Evolutionary conservation across 2,113 vertebrate genomes (phyloP), one percentile per base, ranked within the genome.

Genomic region (Carlito syrichta): DNA sequence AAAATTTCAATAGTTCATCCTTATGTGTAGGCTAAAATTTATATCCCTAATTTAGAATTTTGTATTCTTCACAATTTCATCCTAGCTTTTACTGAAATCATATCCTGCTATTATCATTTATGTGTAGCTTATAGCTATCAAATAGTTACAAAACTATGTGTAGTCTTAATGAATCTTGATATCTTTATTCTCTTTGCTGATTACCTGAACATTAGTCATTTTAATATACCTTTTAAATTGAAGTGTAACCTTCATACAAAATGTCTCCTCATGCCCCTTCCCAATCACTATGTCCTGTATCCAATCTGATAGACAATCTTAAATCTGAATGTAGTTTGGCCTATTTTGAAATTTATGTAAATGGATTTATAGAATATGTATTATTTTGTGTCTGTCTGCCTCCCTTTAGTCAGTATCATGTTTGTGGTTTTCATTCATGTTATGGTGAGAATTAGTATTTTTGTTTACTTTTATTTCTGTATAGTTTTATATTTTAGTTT

Each of bases 171-270:
- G n/a, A n/a, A 94, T 94, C 43, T 74, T 92, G 78, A 73, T 74
- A 92, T 3, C 2, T 56, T 86, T 68, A 92, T 83, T 94, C 20
- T 60, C n/a, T 89, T 60, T 81, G 38, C 62, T 76, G 91, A 89
- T 14, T 82, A 86, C 20, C 27, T 56, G 23, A 92, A 58, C n/a
- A 76, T 30, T 48, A 74, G 50, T 84, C 85, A 66, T 60, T 87
- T 94, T 82, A 93, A 95, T 77, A 94, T 96, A 91, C 48, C 13
- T 66, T 95, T 96, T 82, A 91, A 89, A 48, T 60, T 48, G n/a
- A 81, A 27, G 12, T 63, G n/a, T n/a, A 81, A 83, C 66, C 3
- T 50, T 89, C 43, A 82, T 43, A 40, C 8, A 93, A 38, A 54
- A 94, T 73, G 25, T 0, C 11, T 50, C 25, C 11, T 56, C 43